Percentiles rank a stretch among this genome's conserved stretches.
Conservation (phyloP, 2,888 invertebrate species). For the Xestoiulus laeticollis region DNA sequence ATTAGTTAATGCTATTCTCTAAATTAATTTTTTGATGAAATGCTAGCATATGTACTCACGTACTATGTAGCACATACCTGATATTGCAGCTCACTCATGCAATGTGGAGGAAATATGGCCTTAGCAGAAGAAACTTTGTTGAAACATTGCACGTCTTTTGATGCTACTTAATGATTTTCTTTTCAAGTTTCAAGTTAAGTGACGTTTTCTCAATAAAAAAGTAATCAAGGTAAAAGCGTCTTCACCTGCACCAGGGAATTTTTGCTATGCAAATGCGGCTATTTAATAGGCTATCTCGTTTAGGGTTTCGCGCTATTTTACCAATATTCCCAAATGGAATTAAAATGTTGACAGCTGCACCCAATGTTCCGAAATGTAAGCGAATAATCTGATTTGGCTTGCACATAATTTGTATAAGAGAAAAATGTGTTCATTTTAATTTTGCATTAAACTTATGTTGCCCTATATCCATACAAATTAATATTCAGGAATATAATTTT, state of each 20-base stretch:
- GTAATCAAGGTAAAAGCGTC: conserved; percentile 21
- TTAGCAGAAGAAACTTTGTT: not conserved
- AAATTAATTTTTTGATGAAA: not conserved
- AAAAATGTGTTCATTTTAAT: not conserved
- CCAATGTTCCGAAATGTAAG: not conserved
- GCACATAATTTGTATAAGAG: not conserved
- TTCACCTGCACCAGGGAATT: not conserved
- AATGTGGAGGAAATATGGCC: not conserved
- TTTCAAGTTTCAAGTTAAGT: not conserved
- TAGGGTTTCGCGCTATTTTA: not conserved
- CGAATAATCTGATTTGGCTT: not conserved
- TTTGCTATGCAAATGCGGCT: not conserved
- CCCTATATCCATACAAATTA: too few species aligned
- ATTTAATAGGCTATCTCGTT: not conserved
- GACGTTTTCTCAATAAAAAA: not conserved
- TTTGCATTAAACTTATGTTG: too few species aligned
- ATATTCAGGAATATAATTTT: too few species aligned
- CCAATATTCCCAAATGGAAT: not conserved
- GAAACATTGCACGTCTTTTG: conserved; percentile 24
- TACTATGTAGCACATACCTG: not conserved
- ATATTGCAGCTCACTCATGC: not conserved
- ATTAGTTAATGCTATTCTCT: not conserved
- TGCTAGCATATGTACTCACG: not conserved
- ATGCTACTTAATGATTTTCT: not conserved
- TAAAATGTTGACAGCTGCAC: not conserved